A percentile compares a stretch with the other conserved stretches of the same genome.
These are phyloP conservation scores for Cataglyphis livida DNA, from an alignment of 2,888 invertebrate genomes.

Conservation along the genomic window DNA sequence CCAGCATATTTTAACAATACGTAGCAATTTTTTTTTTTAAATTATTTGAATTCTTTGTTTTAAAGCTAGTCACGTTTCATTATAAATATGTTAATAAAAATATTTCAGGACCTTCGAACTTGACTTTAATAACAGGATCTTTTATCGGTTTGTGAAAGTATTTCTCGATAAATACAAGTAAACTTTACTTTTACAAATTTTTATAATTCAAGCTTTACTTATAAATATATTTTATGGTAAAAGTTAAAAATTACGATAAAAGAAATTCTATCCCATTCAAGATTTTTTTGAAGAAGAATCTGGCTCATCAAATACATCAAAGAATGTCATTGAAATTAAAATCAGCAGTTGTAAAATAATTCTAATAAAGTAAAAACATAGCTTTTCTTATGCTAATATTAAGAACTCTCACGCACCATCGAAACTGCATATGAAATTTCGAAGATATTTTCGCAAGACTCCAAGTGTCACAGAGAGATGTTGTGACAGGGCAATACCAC, in stretches of 20 bases:
- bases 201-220: not conserved
- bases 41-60: slow-evolving; percentile 10
- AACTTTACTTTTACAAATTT: not conserved
- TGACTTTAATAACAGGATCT: not conserved
- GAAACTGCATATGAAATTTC: not conserved
- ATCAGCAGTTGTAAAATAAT: not conserved
- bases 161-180: not conserved
- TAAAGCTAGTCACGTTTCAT: slow-evolving; percentile 23
- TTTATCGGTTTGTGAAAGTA: not conserved
- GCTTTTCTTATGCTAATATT: slow-evolving; percentile 32
- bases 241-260: not conserved
- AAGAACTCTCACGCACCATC: not conserved
- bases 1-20: slow-evolving; percentile 23
- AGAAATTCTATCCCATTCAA: not conserved
- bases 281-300: not conserved
- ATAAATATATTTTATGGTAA: not conserved
- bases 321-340: not conserved
- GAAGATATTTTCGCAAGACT: slow-evolving; percentile 17
- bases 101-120: not conserved
- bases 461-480: slow-evolving; percentile 20
- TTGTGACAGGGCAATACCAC: slow-evolving; percentile 16
- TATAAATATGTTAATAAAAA: not conserved
- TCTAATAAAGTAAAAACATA: slow-evolving; percentile 3
- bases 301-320: not conserved
- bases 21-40: not conserved